phyloP scores from a whole-genome alignment of 2,113 vertebrate species.

The Vicugna pacos region DNA sequence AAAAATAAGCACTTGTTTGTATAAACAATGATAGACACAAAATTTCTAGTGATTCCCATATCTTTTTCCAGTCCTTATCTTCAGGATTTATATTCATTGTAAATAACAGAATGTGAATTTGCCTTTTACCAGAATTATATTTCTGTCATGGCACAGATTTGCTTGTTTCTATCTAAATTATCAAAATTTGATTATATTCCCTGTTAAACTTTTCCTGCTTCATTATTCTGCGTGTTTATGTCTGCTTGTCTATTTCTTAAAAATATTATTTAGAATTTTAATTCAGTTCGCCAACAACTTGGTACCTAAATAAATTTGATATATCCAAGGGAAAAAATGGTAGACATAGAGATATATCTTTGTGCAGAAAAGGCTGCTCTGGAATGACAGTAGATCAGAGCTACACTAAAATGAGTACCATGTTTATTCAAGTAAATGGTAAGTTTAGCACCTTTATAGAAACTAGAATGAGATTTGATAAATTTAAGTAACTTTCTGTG shows the following conservation, averaged over 20 bases:
- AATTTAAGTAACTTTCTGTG: neutral
- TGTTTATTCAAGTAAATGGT: neutral
- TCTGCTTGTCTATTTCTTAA: neutral
- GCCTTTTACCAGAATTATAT: slow-evolving; percentile 2
- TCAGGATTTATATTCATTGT: neutral
- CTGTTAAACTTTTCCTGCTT: neutral
- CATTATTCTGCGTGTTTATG: neutral
- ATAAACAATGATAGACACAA: neutral
- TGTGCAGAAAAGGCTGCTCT: neutral
- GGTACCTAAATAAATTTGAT: neutral
- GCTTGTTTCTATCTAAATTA: slow-evolving; percentile 3
- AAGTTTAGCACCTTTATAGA: neutral
- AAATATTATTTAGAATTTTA: neutral
- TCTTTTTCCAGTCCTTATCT: neutral
- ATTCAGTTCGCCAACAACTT: neutral
- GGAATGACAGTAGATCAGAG: neutral
- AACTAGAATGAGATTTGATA: neutral
- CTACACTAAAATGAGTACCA: neutral
- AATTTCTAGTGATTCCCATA: neutral
- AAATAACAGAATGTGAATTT: slow-evolving; percentile 19
- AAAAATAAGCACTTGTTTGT: neutral
- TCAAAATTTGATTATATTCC: neutral
- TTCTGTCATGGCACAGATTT: neutral
- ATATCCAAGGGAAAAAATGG: neutral
- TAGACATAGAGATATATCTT: neutral